phyloP scores from a whole-genome alignment of 2,888 invertebrate genomes.

The Dicranocentrus wangi region DNA sequence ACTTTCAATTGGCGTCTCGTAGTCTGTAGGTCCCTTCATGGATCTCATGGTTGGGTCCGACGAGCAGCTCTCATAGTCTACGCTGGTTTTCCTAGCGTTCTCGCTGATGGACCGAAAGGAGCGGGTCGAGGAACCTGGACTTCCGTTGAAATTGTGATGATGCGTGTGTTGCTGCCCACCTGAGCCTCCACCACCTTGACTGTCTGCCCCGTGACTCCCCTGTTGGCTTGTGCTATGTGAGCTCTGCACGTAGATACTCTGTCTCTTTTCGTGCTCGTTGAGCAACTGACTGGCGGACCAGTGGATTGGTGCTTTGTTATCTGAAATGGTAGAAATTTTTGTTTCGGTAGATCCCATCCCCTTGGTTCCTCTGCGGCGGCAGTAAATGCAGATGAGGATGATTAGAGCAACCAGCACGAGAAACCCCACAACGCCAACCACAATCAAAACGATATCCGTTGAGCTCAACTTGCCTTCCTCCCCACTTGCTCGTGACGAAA shows the following conservation, averaged over 20 bases:
- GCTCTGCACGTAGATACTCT: constrained; percentile 76
- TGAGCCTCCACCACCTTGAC: constrained; percentile 23
- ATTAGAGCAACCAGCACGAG: constrained; percentile 76
- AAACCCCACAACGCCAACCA: constrained; percentile 75
- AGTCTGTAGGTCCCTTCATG: constrained; percentile 70
- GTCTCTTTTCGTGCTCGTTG: constrained; percentile 78
- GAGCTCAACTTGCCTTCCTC: constrained; percentile 55
- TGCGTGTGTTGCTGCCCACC: constrained; percentile 42
- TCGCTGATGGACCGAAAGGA: constrained; percentile 72
- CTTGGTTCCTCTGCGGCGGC: constrained; percentile 74
- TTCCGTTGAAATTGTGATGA: constrained; percentile 61
- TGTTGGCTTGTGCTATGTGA: constrained; percentile 61
- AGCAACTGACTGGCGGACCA: constrained; percentile 78
- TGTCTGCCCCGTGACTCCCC: constrained; percentile 48
- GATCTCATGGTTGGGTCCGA: constrained; percentile 71
- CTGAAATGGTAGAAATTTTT: constrained; percentile 71
- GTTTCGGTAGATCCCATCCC: constrained; percentile 71
- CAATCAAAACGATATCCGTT: constrained; percentile 76
- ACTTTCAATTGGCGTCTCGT: constrained; percentile 71
- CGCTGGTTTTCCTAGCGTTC: constrained; percentile 68
- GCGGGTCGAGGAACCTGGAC: constrained; percentile 70
- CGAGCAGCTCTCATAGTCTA: constrained; percentile 72
- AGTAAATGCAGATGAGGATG: constrained; percentile 77
- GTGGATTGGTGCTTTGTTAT: constrained; percentile 71
- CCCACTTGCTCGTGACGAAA: constrained; percentile 38